phyloP scores from a whole-genome alignment of 1,140 invertebrate species.

The Trichonephila clavipes region DNA sequence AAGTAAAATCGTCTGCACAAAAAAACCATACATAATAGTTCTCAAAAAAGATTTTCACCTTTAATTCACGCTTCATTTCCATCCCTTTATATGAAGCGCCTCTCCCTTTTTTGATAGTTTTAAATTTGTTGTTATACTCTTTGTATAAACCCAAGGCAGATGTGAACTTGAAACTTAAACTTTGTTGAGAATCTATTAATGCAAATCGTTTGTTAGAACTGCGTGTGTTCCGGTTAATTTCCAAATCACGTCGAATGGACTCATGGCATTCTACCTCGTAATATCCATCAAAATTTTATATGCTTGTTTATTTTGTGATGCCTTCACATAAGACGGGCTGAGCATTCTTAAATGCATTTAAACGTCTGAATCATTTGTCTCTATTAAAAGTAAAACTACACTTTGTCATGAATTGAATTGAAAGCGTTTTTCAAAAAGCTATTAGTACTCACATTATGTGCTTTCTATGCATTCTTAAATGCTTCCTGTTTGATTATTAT shows the following conservation, averaged over 20 bases:
- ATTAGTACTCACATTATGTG: not conserved
- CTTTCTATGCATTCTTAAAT: not conserved
- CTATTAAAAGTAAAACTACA: not conserved
- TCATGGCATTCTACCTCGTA: not conserved
- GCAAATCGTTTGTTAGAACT: not conserved
- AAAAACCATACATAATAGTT: no score
- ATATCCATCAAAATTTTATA: not conserved
- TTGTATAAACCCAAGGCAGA: no score
- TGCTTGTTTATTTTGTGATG: not conserved
- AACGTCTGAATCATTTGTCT: not conserved
- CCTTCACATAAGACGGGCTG: not conserved
- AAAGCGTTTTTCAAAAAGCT: not conserved
- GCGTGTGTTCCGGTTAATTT: not conserved
- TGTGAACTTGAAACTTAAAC: no score
- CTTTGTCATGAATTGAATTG: not conserved
- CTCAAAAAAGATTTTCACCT: no score
- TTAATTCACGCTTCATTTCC: no score
- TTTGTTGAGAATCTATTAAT: not conserved
- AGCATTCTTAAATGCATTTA: not conserved
- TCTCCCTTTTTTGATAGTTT: no score
- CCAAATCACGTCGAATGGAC: not conserved
- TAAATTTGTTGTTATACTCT: no score
- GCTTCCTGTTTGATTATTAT: not conserved
- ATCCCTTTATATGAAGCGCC: no score
- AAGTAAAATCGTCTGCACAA: no score